Evolutionary conservation across 2,888 invertebrate species (phyloP), one percentile per base, ranked within the genome.

Genomic region (Lomographa bimaculata): DNA sequence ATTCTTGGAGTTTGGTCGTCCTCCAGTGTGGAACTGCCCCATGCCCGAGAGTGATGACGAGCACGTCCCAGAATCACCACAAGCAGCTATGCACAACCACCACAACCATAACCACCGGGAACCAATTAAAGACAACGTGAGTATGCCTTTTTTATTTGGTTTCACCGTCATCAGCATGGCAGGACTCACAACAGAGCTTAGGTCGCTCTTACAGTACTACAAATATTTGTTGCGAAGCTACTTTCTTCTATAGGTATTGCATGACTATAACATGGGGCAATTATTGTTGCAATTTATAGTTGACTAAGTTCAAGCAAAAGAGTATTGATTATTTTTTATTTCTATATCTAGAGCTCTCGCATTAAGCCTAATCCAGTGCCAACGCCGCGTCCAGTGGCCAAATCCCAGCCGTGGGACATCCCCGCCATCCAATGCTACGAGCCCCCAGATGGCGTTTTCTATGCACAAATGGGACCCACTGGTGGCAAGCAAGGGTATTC

Each of bases 401-500:
- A 91, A 42, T 91, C 92, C 0, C 90, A 87, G 0, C 79, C 91
- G 1, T 97, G 97, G 97, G 93, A 93, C 39, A 96, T 97, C 65
- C 97, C 97, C 3, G 92, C 96, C 6, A 96, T 97, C 55, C 93
- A 95, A 71, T 97, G 97, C 75, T 81, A 95, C 70, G 97, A 97
- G 75, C 97, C 97, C 0, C 95, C 96, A 21, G 97, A 97, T 71
- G 96, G 96, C 6, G 96, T 97, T 1, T 95, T 96, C 79, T 97
- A 96, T 78, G 97, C 97, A 1, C 97, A 97, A 82, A 95, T 97
- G 93, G 97, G 97, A 3, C 97, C 97, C 7, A 96, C 97, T 2
- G 97, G 97, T 1, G 97, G 97, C 11, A 95, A 95, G 73, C 93
- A 94, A 60, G 97, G 97, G 10, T 97, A 97, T 79, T 92, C 95